Percentiles rank a stretch among this genome's conserved stretches.
These are phyloP conservation scores for Laticauda laticaudata DNA, from an alignment of 2,113 vertebrate species.

Conservation along the genomic window DNA sequence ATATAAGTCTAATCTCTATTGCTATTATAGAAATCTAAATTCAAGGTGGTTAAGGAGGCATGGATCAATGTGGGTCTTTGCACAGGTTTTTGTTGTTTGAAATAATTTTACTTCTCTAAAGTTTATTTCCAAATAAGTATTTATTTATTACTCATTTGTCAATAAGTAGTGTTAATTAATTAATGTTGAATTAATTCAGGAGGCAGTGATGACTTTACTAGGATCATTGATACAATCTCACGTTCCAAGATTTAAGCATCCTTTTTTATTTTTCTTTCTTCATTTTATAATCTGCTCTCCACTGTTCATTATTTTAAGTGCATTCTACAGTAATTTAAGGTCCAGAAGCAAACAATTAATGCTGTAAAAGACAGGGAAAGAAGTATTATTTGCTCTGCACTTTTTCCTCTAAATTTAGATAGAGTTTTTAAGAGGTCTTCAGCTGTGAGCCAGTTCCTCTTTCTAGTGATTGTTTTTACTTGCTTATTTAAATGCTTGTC, in stretches of 20 bases:
- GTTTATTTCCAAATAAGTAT: background rate
- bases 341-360: background rate
- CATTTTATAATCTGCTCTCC: background rate
- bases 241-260: background rate
- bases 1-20: no score
- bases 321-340: background rate
- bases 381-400: background rate
- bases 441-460: background rate
- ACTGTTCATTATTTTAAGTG: background rate
- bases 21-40: background rate
- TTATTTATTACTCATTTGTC: no score
- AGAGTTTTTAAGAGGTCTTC: background rate
- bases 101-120: background rate
- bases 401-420: background rate
- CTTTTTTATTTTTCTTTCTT: background rate
- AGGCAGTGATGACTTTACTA: background rate
- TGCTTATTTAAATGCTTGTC: background rate
- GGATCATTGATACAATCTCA: background rate
- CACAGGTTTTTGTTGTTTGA: background rate
- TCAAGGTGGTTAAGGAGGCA: background rate
- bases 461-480: background rate
- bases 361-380: background rate
- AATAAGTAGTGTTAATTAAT: background rate
- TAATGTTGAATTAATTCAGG: background rate
- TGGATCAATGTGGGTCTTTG: background rate